phyloP scores from a whole-genome alignment of 2,113 vertebrate species.

The Psittacara wagleri region DNA sequence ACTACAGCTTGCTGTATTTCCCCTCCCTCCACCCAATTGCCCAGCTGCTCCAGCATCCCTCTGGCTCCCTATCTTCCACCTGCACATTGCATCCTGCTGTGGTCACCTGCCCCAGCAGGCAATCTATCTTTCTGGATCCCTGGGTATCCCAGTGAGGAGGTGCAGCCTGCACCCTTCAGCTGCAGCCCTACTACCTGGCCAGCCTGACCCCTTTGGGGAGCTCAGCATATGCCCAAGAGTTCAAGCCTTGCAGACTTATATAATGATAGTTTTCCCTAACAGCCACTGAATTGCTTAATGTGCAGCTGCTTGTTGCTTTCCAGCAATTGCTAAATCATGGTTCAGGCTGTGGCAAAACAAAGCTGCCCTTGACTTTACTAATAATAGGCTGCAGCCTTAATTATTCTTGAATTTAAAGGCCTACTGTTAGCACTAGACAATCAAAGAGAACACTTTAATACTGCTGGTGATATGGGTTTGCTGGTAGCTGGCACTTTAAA shows the following conservation, averaged over 20 bases:
- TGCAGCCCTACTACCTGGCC: accelerated
- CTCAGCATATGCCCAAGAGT: accelerated
- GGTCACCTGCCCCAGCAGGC: too few species aligned
- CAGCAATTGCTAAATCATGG: constrained; percentile 7
- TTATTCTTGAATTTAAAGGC: constrained; percentile 45
- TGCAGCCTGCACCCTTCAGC: neutral
- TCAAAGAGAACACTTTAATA: neutral
- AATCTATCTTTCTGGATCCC: accelerated
- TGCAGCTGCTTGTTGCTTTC: constrained; percentile 1
- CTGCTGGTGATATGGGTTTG: neutral
- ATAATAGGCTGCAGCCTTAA: neutral
- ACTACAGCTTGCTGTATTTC: neutral
- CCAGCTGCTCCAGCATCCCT: neutral
- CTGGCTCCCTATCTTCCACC: neutral
- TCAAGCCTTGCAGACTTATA: accelerated
- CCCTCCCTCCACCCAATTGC: neutral
- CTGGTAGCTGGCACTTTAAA: neutral
- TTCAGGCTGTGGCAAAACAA: constrained; percentile 3
- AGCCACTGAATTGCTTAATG: neutral
- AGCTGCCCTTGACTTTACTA: constrained; percentile 43
- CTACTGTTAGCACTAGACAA: neutral
- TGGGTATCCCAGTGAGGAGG: accelerated
- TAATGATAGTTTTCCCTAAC: neutral
- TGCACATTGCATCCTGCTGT: accelerated
- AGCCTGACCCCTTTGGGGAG: neutral